Conservation (phyloP, 2,888 invertebrate genomes). For the Petrophora chlorosata region DNA sequence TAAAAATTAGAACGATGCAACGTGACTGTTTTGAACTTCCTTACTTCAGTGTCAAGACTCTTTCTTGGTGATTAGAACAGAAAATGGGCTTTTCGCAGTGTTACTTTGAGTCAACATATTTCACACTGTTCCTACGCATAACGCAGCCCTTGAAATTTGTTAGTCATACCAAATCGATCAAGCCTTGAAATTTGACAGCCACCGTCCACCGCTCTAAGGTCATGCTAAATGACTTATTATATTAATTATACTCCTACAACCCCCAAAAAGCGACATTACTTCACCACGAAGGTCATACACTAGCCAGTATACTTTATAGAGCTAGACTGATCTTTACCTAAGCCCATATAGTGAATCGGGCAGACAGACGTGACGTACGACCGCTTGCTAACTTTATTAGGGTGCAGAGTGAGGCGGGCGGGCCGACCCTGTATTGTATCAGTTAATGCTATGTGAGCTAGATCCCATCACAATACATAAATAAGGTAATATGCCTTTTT, state of each 20-base stretch:
- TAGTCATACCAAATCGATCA: conserved; percentile 14
- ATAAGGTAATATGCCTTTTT: no score
- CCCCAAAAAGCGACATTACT: conserved; percentile 18
- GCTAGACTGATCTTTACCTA: neutral
- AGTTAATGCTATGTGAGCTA: no score
- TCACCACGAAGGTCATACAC: conserved; percentile 13
- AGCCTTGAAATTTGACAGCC: neutral
- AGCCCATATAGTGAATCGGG: neutral
- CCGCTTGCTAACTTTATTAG: no score
- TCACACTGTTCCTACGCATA: neutral
- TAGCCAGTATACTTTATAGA: neutral
- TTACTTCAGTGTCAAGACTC: no score
- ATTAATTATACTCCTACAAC: neutral
- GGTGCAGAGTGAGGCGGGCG: no score
- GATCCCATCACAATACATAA: no score
- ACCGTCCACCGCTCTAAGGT: conserved; percentile 21
- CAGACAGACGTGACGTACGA: neutral
- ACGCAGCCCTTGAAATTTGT: neutral
- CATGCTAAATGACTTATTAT: conserved; percentile 14
- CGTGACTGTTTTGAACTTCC: no score
- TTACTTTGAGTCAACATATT: neutral
- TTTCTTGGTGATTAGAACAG: no score
- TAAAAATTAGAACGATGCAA: no score
- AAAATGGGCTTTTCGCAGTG: no score
- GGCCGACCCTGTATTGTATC: no score